Conservation (phyloP, 2,888 invertebrate genomes). For the Melipona bicolor region DNA sequence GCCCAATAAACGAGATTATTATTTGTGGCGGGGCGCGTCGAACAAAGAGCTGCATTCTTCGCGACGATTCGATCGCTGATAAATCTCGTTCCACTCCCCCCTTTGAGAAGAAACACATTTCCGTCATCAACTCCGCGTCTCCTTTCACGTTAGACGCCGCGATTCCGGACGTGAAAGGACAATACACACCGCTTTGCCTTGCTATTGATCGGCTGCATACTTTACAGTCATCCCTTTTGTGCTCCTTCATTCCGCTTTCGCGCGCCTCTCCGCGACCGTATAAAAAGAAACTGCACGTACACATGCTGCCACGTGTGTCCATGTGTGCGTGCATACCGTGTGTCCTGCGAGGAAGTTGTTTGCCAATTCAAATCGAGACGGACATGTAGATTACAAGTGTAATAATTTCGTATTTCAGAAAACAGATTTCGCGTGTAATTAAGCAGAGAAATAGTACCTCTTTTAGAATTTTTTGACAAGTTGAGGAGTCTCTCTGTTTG, state of each 20-base stretch:
- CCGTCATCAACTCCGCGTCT: constrained; percentile 41
- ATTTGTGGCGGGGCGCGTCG: constrained; percentile 7
- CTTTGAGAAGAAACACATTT: constrained; percentile 52
- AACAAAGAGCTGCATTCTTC: constrained; percentile 15
- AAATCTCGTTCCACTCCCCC: constrained; percentile 32
- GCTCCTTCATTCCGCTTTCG: constrained; percentile 39
- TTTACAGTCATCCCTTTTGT: constrained; percentile 49
- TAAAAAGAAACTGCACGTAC: constrained; percentile 29
- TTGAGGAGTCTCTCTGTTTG: too few species aligned
- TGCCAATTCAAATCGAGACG: neutral
- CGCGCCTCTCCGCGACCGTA: constrained; percentile 19
- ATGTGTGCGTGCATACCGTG: neutral
- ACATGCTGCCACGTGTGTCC: too few species aligned
- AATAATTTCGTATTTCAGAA: too few species aligned
- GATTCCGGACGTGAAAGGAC: constrained; percentile 45
- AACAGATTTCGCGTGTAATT: too few species aligned
- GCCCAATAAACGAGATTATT: constrained; percentile 10
- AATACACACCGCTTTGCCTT: constrained; percentile 46
- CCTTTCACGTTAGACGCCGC: constrained; percentile 42
- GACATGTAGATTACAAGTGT: too few species aligned
- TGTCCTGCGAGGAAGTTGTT: neutral
- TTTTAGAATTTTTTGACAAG: too few species aligned
- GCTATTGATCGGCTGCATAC: constrained; percentile 52
- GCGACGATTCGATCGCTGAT: constrained; percentile 37
- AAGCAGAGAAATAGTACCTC: too few species aligned